Evolutionary conservation across 1,140 invertebrate species (phyloP).

Genomic region (Drosophila burlai): DNA sequence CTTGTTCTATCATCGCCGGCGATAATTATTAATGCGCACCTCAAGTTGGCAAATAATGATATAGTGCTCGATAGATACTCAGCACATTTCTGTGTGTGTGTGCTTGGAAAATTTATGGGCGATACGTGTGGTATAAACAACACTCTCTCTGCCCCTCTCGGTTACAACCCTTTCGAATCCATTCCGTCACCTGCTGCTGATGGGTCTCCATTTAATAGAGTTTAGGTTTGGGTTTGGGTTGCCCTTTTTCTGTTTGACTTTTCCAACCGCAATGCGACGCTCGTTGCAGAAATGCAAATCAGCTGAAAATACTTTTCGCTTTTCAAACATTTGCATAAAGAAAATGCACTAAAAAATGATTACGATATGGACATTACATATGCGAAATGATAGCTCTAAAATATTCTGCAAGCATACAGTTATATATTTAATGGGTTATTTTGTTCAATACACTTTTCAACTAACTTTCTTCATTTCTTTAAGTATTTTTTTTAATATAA

Average conservation of each 20-base stretch:
- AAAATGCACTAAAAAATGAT: constrained; percentile 8
- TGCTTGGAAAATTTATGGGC: constrained; percentile 35
- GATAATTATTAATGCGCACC: constrained; percentile 43
- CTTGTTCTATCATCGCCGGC: constrained; percentile 5
- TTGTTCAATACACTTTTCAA: too few species aligned
- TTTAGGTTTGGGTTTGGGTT: constrained; percentile 2
- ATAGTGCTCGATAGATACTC: constrained; percentile 35
- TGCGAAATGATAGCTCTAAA: constrained; percentile 1
- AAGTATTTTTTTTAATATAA: too few species aligned
- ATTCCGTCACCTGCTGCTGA: constrained; percentile 19
- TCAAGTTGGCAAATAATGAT: constrained; percentile 47
- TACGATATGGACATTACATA: constrained; percentile 14
- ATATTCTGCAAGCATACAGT: not conserved
- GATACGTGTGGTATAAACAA: constrained; percentile 39
- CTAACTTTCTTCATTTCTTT: too few species aligned
- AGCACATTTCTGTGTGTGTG: constrained; percentile 19
- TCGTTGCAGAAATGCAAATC: constrained; percentile 51
- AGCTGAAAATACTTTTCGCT: constrained; percentile 48
- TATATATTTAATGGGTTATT: not conserved
- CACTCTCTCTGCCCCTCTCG: not conserved
- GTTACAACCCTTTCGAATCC: not conserved
- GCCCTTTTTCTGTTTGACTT: constrained; percentile 28
- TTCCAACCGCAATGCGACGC: constrained; percentile 50
- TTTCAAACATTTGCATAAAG: constrained; percentile 36
- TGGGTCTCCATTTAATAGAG: constrained; percentile 2